Conservation (phyloP, 2,888 invertebrate genomes). For the Coremacera marginata region DNA sequence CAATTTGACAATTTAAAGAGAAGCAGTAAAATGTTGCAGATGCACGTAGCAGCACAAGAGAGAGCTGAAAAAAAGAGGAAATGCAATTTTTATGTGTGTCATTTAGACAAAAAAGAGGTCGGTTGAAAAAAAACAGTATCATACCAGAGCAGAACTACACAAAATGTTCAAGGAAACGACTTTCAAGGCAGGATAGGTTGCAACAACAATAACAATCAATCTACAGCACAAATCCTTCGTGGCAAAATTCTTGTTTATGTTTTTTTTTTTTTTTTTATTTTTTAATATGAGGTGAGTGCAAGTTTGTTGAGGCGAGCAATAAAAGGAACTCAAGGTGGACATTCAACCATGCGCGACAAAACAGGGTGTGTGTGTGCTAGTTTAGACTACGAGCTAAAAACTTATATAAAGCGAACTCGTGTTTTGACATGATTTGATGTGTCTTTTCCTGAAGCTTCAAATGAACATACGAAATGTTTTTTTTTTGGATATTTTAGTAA, state of each 20-base stretch:
- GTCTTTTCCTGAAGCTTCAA: background rate
- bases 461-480: background rate
- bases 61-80: background rate
- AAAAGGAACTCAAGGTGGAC: conserved; percentile 6
- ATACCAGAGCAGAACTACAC: background rate
- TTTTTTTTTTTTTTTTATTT: background rate
- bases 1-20: background rate
- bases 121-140: background rate
- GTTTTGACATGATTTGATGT: background rate
- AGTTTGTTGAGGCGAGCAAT: background rate
- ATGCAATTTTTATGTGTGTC: background rate
- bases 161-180: background rate
- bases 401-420: background rate
- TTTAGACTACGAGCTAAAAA: background rate
- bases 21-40: background rate
- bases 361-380: background rate
- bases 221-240: background rate
- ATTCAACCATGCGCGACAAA: background rate
- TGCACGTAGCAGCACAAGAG: background rate
- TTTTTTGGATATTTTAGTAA: too few relatives aligned
- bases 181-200: background rate
- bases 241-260: background rate
- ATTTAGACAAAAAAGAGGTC: background rate
- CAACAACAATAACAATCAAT: conserved; percentile 4
- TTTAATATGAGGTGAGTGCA: background rate